Conservation (phyloP, 2,797 vertebrate genomes). For the Myotis findleyi region DNA sequence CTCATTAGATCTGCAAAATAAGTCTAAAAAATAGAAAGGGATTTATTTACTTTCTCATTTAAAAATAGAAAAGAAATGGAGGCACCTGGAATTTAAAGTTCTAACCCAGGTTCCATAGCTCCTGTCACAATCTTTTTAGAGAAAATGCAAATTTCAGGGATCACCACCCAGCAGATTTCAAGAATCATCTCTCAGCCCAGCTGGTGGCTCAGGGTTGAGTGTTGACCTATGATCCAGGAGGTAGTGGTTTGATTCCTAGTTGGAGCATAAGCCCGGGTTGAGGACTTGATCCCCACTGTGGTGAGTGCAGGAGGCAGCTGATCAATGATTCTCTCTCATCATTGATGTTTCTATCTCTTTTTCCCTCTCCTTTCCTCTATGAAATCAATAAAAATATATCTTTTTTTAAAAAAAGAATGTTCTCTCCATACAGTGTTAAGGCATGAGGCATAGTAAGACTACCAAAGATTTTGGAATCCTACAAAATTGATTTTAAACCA, state of each 20-base stretch:
- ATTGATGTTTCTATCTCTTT: too few relatives aligned
- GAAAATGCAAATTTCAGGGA: background rate
- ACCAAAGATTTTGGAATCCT: background rate
- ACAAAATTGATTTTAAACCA: background rate
- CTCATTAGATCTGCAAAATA: background rate
- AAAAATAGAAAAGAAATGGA: background rate
- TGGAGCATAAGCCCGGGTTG: too few relatives aligned
- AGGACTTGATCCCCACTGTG: too few relatives aligned
- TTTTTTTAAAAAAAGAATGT: background rate
- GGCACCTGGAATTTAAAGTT: background rate
- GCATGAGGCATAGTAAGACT: background rate
- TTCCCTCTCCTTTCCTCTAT: too few relatives aligned
- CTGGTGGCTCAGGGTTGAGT: too few relatives aligned
- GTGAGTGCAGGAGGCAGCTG: too few relatives aligned
- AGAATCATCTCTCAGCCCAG: background rate
- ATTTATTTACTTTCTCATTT: background rate
- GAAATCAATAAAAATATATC: too few relatives aligned
- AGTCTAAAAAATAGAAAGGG: background rate
- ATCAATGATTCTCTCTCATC: too few relatives aligned
- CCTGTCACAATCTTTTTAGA: background rate
- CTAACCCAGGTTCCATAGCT: background rate
- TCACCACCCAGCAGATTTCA: background rate
- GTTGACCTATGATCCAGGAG: too few relatives aligned
- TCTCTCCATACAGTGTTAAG: background rate
- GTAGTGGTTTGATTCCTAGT: too few relatives aligned